phyloP scores from a whole-genome alignment of 2,113 vertebrate species.

The Psittacula cyanocephala region DNA sequence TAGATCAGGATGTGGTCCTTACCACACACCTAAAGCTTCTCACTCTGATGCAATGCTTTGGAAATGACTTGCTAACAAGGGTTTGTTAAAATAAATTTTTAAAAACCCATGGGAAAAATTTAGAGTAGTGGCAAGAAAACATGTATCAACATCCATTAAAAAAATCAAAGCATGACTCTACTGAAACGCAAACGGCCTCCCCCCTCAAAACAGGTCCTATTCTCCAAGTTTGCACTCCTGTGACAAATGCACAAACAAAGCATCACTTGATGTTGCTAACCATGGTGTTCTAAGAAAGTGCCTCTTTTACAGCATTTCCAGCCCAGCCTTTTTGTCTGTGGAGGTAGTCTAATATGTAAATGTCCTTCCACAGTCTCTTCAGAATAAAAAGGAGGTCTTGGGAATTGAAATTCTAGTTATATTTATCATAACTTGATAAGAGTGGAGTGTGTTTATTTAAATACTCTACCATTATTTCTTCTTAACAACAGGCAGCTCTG shows the following conservation, averaged over 20 bases:
- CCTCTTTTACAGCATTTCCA: slow-evolving; percentile 13
- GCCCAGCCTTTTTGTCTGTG: slow-evolving; percentile 40
- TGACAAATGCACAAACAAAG: background rate
- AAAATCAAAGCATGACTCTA: background rate
- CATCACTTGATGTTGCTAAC: background rate
- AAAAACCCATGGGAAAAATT: background rate
- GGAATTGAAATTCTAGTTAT: slow-evolving; percentile 64
- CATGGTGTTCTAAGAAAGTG: background rate
- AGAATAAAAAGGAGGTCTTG: slow-evolving; percentile 39
- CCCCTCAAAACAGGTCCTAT: background rate
- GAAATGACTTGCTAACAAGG: background rate
- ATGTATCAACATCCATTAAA: background rate
- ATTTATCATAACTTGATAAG: slow-evolving; percentile 71
- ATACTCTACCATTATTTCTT: slow-evolving; percentile 70
- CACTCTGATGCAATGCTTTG: background rate
- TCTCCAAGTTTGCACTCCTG: slow-evolving; percentile 1
- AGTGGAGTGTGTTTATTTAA: slow-evolving; percentile 68
- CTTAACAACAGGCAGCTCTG: slow-evolving; percentile 78
- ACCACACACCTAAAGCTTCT: background rate
- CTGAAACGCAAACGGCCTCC: background rate
- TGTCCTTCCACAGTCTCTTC: background rate
- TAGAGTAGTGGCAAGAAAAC: background rate
- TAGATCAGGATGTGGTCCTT: background rate
- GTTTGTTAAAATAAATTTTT: background rate
- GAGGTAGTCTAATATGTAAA: slow-evolving; percentile 17